Evolutionary conservation across 1,140 invertebrate genomes (phyloP).

Genomic region (Drosophila subobscura): DNA sequence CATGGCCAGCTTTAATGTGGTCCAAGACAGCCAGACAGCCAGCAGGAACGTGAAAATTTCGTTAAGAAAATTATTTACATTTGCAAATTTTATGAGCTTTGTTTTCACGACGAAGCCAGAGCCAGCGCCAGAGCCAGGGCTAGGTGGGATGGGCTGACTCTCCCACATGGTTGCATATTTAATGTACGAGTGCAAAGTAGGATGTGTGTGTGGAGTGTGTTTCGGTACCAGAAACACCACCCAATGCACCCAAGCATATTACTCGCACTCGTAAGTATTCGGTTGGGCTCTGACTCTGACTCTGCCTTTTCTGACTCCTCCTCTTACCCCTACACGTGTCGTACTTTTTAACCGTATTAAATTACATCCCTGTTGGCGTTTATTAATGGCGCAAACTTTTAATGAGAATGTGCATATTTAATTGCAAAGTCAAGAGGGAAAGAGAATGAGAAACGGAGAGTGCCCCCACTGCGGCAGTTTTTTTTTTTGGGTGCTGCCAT

Average conservation of each 20-base stretch:
- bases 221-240: slow-evolving; percentile 6
- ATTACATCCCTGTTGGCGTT: slow-evolving; percentile 82
- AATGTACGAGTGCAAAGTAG: slow-evolving; percentile 50
- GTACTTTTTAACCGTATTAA: slow-evolving; percentile 81
- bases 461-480: background rate
- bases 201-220: slow-evolving; percentile 30
- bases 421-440: slow-evolving; percentile 75
- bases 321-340: slow-evolving; percentile 65
- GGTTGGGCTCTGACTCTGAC: too few species aligned
- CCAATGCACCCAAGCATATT: slow-evolving; percentile 2
- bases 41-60: slow-evolving; percentile 69
- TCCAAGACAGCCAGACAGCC: slow-evolving; percentile 42
- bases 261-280: too few species aligned
- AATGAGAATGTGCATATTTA: slow-evolving; percentile 84
- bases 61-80: slow-evolving; percentile 80
- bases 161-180: slow-evolving; percentile 68
- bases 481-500: slow-evolving; percentile 32
- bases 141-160: slow-evolving; percentile 50
- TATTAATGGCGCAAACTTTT: slow-evolving; percentile 83
- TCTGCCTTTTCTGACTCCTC: slow-evolving; percentile 23
- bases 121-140: background rate
- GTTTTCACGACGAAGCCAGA: slow-evolving; percentile 23
- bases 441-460: slow-evolving; percentile 25
- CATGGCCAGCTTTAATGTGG: slow-evolving; percentile 71
- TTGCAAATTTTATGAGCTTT: slow-evolving; percentile 82